Evolutionary conservation across 2,113 vertebrate genomes (phyloP).

Genomic region (Polypterus bichir): DNA sequence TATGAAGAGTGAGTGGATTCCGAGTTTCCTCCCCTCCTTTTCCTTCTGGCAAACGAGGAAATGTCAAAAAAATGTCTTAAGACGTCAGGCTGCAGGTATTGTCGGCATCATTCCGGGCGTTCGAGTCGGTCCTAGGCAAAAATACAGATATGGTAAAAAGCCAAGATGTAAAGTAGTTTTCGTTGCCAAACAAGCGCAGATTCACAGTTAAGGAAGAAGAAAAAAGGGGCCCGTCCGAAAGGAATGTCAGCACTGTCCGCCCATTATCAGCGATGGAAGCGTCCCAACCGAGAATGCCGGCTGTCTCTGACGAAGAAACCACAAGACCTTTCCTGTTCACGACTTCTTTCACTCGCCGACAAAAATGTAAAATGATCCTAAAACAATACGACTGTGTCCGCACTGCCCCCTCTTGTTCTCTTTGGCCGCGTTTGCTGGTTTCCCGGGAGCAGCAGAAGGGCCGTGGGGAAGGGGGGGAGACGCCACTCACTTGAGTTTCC

Average conservation of each 20-base stretch:
- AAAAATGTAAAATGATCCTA: constrained; percentile 19
- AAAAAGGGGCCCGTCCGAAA: constrained; percentile 26
- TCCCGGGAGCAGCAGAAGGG: neutral
- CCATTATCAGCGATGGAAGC: constrained; percentile 23
- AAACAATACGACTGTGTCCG: constrained; percentile 12
- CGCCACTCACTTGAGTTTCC: neutral
- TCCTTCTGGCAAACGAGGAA: constrained; percentile 2
- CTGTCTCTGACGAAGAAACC: neutral
- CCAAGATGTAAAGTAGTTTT: constrained; percentile 22
- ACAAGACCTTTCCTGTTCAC: constrained; percentile 23
- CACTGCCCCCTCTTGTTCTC: constrained; percentile 7
- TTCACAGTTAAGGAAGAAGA: constrained; percentile 25
- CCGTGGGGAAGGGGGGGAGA: neutral
- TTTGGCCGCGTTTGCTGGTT: constrained; percentile 8
- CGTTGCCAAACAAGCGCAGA: constrained; percentile 14
- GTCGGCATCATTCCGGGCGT: constrained; percentile 23
- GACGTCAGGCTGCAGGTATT: constrained; percentile 19
- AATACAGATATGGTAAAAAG: neutral
- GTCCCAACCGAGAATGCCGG: constrained; percentile 9
- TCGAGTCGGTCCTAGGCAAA: constrained; percentile 10
- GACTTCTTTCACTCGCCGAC: constrained; percentile 16
- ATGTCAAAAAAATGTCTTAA: constrained; percentile 23
- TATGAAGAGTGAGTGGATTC: too few relatives aligned
- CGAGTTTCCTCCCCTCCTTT: constrained; percentile 18
- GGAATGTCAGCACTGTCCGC: constrained; percentile 16